Conservation (phyloP, 2,888 invertebrate species). For the Macropis europaea region DNA sequence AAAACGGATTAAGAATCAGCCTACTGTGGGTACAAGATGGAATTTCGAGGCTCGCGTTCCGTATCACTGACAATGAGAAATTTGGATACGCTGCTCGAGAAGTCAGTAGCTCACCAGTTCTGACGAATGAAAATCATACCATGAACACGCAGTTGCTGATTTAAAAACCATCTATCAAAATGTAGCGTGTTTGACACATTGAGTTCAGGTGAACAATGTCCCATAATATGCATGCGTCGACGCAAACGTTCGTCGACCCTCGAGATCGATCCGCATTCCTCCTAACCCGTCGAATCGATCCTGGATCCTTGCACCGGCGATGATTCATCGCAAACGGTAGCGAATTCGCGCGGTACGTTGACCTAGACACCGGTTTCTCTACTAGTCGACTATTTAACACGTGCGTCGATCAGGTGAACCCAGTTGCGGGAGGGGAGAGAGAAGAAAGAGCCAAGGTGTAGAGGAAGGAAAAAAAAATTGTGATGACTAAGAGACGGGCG, state of each 20-base stretch:
- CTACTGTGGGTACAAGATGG: no score
- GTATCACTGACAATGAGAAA: no score
- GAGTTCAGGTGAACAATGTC: no score
- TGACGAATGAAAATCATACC: no score
- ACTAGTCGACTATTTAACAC: slow-evolving; percentile 53
- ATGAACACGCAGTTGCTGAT: no score
- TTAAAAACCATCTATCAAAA: no score
- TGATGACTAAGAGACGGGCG: slow-evolving; percentile 65
- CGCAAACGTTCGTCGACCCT: slow-evolving; percentile 40
- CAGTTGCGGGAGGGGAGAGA: neutral
- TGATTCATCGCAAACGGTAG: slow-evolving; percentile 54
- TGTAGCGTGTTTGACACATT: no score
- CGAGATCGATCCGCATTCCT: slow-evolving; percentile 53
- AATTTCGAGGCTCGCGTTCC: no score
- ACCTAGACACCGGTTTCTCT: slow-evolving; percentile 56
- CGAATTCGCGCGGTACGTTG: slow-evolving; percentile 54
- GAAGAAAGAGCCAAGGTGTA: slow-evolving; percentile 18
- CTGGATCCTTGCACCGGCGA: slow-evolving; percentile 19
- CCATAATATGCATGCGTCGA: neutral
- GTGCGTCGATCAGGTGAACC: slow-evolving; percentile 50
- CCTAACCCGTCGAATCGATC: slow-evolving; percentile 16
- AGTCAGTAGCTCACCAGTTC: no score
- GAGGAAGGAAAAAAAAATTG: neutral
- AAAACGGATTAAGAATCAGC: no score
- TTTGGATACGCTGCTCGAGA: no score